Base-by-base conservation (phyloP, 2,113 vertebrate genomes). In the Oncorhynchus nerka region DNA sequence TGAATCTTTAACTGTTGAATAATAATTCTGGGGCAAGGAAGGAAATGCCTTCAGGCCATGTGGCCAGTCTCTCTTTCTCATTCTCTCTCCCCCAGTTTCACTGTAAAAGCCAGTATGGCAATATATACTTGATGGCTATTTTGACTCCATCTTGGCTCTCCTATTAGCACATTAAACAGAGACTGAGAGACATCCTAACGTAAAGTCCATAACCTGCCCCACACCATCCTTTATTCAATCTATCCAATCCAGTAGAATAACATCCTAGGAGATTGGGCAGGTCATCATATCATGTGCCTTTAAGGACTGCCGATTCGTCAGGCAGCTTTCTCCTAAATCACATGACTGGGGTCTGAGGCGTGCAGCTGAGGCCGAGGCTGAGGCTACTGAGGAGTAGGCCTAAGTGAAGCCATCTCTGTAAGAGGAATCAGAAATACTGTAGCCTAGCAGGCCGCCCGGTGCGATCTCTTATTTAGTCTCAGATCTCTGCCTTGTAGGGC, bases 401-500 rank as follows among this genome's bases (percentile, higher is more conserved):
- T 68, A 26, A 30, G 30, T 39, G 66, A 68, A 34, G 30, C 28
- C 16, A 20, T 16, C 26, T 67, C 22, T 28, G 26, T 12, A 30
- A 26, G 66, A 16, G 28, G 30, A 20, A 3, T 26, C 8, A 51
- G 49, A 51, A 1, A 26, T 20, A 12, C 4, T 28, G 26, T 19
- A 68, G 26, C 5, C 66, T 16, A 62, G n/a, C 59, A 22, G 66
- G 79, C 66, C 67, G 74, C 80, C 62, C 16, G 55, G 74, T 76
- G 78, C 78, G 72, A 81, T 71, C 74, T 87, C 88, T 86, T 75
- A 73, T 88, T 84, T 79, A 80, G 85, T 83, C 85, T 86, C 71
- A 74, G 85, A 78, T 49, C 77, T 84, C 84, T 86, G 73, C 51
- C 83, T 78, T 86, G 79, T 83, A 84, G 86, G 91, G 86, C 83